Base-by-base conservation (phyloP, 2,888 invertebrate species). In the Drosophila prostipennis region DNA sequence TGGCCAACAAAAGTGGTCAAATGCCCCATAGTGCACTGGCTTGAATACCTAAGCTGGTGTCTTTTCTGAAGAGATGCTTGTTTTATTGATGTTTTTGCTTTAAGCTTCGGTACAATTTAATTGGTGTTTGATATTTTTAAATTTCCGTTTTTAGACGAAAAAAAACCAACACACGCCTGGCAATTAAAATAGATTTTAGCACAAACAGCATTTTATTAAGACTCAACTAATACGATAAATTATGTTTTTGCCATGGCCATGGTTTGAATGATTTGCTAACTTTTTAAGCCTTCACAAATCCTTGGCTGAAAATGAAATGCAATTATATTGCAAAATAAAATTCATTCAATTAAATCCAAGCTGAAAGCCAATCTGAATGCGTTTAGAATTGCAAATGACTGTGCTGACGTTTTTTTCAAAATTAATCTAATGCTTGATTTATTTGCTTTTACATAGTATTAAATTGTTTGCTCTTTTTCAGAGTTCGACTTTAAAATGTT, bases 351-450 rank as follows among this genome's bases (percentile, higher is more conserved):
- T 58, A 55, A 58, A 58, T 58, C 40, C 56, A 13, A 23, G 23
- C 29, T 58, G 23, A 40, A 14, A 55, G 19, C 55, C 19, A 58
- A 58, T 23, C 29, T 19, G 13, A 32, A 32, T 58, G 19, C 32
- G 56, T 55, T 55, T 55, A 13, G 57, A 57, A 57, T 57, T 57
- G 57, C 57, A 57, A 57, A 57, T 57, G 55, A 57, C 55, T 32
- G 1, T 7, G 55, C 8, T 54, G 19, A 52, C n/a, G 26, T 37
- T 57, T 54, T 55, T 19, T 19, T 53, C 36, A 13, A 19, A 39
- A 29, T 57, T n/a, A 39, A 29, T 29, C 39, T 40, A 58, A 55
- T 40, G 11, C 8, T 23, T 40, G 39, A 55, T 55, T 55, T 53
- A 40, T 40, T 29, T 8, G 8, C 16, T 19, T 54, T 39, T 53